A percentile compares a stretch with the other conserved stretches of the same genome.
Evolutionary conservation across 2,797 vertebrate genomes (phyloP).

Genomic region (Premnoplex brunnescens): DNA sequence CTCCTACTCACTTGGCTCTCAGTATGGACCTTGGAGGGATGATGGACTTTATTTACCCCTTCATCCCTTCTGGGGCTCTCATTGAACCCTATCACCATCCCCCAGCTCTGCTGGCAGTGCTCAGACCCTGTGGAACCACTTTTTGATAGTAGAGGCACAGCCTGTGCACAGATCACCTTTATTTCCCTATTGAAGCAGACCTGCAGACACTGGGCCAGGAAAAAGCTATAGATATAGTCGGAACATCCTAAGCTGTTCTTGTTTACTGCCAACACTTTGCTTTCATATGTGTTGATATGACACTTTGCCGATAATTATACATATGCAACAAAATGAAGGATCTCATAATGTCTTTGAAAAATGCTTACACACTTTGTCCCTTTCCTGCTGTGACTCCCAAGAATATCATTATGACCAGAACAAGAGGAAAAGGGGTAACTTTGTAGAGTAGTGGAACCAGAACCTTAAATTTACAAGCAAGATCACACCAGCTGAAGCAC

Average conservation of each 20-base stretch:
- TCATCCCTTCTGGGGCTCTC: background rate
- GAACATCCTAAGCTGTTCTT: background rate
- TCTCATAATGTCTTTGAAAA: background rate
- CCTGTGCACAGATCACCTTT: accelerated
- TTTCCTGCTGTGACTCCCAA: background rate
- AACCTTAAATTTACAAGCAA: background rate
- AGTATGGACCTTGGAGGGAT: background rate
- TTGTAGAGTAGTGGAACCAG: background rate
- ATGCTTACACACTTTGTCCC: background rate
- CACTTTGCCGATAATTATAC: accelerated
- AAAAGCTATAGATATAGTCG: background rate
- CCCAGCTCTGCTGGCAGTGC: background rate
- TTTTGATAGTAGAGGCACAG: accelerated
- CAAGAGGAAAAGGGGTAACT: background rate
- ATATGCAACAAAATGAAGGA: background rate
- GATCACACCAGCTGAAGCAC: background rate
- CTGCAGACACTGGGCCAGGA: background rate
- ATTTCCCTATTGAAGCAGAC: background rate
- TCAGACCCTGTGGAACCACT: accelerated
- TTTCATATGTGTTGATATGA: background rate
- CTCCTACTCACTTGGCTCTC: background rate
- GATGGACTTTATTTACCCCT: background rate
- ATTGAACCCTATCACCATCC: background rate
- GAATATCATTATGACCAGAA: background rate
- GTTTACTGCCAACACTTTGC: background rate